Conservation (phyloP, 2,888 invertebrate genomes). For the Tricholauxania praeusta region DNA sequence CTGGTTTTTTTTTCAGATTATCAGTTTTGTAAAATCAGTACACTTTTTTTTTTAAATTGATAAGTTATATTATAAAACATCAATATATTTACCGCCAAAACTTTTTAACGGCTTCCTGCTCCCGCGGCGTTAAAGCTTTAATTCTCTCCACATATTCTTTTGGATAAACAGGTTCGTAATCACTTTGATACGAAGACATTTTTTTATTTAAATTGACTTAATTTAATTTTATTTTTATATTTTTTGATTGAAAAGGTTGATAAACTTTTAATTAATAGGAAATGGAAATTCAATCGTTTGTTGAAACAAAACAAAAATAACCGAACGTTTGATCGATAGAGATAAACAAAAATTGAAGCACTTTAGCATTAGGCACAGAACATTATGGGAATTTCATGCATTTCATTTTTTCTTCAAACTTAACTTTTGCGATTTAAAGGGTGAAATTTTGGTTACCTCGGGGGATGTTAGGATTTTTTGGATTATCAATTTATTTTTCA, state of each 20-base stretch:
- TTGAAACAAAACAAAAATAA: not conserved
- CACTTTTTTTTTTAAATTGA: too few species aligned
- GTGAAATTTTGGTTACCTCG: too few species aligned
- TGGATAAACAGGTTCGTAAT: slow-evolving; percentile 13
- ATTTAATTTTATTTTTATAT: not conserved
- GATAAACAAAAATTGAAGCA: too few species aligned
- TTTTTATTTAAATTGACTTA: slow-evolving; percentile 16
- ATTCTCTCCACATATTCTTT: slow-evolving; percentile 52
- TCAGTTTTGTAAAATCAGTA: too few species aligned
- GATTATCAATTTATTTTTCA: too few species aligned
- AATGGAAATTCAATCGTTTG: not conserved
- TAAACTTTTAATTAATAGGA: slow-evolving; percentile 18
- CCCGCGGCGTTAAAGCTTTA: slow-evolving; percentile 57
- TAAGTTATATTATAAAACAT: too few species aligned
- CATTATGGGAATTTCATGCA: too few species aligned
- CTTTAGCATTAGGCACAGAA: not conserved
- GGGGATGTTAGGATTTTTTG: too few species aligned
- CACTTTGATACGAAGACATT: slow-evolving; percentile 40
- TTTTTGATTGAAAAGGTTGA: not conserved
- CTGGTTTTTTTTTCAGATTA: too few species aligned
- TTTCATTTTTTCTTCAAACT: too few species aligned
- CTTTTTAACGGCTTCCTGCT: slow-evolving; percentile 61
- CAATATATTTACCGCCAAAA: slow-evolving; percentile 60
- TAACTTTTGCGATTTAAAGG: too few species aligned
- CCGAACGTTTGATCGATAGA: too few species aligned